Base-by-base conservation (phyloP, 2,888 invertebrate species). In the Eilema caniola region DNA sequence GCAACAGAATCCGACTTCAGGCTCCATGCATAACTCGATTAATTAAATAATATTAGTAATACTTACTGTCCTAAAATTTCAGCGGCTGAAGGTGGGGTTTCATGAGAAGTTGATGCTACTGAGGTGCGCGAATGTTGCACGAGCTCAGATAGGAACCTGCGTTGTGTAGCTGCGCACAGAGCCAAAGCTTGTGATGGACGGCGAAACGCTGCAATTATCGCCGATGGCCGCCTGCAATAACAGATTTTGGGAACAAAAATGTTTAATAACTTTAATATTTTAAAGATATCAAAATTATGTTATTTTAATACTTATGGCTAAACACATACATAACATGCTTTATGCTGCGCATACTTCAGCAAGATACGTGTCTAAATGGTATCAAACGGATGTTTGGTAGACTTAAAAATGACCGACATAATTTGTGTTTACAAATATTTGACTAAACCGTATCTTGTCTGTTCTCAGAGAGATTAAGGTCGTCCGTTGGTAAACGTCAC, bases 191-290 rank as follows among this genome's bases (percentile, higher is more conserved):
- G 96, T 60, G 96, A 96, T 7, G 96, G 96, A 53, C 96, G 92
- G 10, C 96, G 94, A 73, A 96, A 94, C 24, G 96, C 96, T n/a
- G 96, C 96, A 75, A 96, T 95, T 63, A 97, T 96, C 2, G 96
- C 95, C 11, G 97, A 96, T 0, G 96, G 96, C 61, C 97, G 94
- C 84, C 97, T 95, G 80, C 28, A 82, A 68, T 53, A 59, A 0
- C 7, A 56, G 0, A 64, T 53, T 11, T 41, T 41, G 5, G 16
- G 3, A 24, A 25, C 14, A 66, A 57, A n/a, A 23, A 31, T 61
- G 4, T n/a, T 3, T 5, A 53, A 10, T 47, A 20, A 47, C 20
- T 16, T 41, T 16, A 41, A 1, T 3, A 41, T 41, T 16, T 16
- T 0, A 16, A 41, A 41, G 3, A 41, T 16, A 1, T 16, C 16